These are phyloP conservation scores for Picathartes gymnocephalus DNA, from an alignment of 2,113 vertebrate genomes.

Conservation along the genomic window DNA sequence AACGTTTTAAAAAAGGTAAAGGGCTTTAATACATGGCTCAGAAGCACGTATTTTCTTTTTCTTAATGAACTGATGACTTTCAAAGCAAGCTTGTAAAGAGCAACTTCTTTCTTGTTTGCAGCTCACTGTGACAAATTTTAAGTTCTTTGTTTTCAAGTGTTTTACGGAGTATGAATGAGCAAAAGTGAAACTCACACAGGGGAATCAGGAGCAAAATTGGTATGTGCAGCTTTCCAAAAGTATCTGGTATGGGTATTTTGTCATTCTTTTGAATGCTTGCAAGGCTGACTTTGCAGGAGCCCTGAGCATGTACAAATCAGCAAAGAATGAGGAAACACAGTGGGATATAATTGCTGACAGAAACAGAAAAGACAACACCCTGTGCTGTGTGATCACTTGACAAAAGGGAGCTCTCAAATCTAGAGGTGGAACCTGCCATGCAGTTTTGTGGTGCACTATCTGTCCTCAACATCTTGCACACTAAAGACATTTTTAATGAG, in stretches of 20 bases:
- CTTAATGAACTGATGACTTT: neutral
- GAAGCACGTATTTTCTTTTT: rapidly evolving
- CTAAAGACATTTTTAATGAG: neutral
- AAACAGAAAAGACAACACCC: neutral
- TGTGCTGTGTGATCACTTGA: neutral
- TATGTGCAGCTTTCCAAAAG: neutral
- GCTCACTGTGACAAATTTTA: neutral
- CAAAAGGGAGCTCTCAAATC: neutral
- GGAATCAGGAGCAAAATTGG: neutral
- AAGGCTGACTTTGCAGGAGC: neutral
- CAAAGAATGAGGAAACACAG: neutral
- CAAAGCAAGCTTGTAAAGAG: neutral
- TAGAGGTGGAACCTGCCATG: neutral
- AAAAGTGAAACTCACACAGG: neutral
- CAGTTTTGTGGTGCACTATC: neutral
- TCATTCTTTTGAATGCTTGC: neutral
- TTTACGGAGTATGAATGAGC: neutral
- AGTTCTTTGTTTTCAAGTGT: neutral
- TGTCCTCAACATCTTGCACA: neutral
- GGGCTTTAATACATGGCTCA: neutral
- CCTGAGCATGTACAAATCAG: neutral
- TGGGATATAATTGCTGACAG: neutral
- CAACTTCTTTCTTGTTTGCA: neutral
- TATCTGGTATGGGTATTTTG: neutral
- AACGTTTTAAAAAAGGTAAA: neutral